phyloP scores from a whole-genome alignment of 2,888 invertebrate species.

The Octonoba sinensis region DNA sequence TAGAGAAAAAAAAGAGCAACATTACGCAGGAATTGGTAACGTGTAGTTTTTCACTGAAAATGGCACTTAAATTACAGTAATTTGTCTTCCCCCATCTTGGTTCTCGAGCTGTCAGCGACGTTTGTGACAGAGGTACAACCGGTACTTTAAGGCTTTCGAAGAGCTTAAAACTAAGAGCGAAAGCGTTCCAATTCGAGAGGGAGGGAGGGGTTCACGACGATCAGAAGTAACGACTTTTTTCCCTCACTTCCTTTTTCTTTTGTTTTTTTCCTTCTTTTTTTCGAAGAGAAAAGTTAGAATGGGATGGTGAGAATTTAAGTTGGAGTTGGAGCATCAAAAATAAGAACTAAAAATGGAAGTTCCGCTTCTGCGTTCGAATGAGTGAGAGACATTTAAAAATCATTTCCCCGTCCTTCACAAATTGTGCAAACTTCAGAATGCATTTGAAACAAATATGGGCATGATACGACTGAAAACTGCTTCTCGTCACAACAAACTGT shows the following conservation, averaged over 20 bases:
- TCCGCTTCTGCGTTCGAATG: constrained; percentile 14
- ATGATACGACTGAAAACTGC: no score
- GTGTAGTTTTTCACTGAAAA: constrained; percentile 65
- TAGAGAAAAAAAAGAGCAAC: constrained; percentile 42
- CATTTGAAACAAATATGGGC: no score
- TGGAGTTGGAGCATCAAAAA: constrained; percentile 30
- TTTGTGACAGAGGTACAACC: constrained; percentile 61
- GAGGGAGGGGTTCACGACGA: constrained; percentile 53
- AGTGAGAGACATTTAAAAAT: no score
- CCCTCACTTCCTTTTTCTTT: constrained; percentile 8
- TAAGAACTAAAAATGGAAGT: constrained; percentile 42
- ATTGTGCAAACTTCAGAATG: no score
- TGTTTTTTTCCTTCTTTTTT: constrained; percentile 14
- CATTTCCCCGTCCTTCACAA: no score
- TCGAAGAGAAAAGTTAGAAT: constrained; percentile 16
- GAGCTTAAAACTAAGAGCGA: constrained; percentile 57
- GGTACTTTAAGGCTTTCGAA: constrained; percentile 51
- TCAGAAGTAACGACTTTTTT: constrained; percentile 30
- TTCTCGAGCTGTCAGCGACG: constrained; percentile 48
- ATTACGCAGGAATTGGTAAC: constrained; percentile 63
- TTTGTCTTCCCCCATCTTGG: constrained; percentile 53
- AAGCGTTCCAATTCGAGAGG: constrained; percentile 45
- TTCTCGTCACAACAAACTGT: no score
- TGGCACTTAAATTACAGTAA: constrained; percentile 65
- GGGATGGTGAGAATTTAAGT: constrained; percentile 49